Base-by-base conservation (phyloP, 2,888 invertebrate genomes). In the Tiliacea citrago region DNA sequence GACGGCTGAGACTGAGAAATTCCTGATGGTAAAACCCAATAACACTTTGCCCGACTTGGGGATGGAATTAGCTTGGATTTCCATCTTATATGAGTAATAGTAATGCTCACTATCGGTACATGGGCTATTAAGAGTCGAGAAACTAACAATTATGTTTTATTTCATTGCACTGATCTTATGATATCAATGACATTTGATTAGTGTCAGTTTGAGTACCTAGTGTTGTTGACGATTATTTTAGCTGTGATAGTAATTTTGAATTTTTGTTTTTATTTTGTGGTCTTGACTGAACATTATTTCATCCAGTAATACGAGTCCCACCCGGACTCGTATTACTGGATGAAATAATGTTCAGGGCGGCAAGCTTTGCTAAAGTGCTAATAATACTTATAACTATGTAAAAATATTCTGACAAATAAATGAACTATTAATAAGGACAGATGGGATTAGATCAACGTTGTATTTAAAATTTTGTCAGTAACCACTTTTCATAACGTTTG, bases 271-370 rank as follows among this genome's bases (percentile, higher is more conserved):
- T 51, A 21, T 47, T 47, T 4, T 55, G 13, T 55, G 24, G 0
- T 13, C 2, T 7, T 6, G 24, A 55, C 24, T n/a, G n/a, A n/a
- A n/a, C n/a, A n/a, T n/a, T n/a, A n/a, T n/a, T n/a, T n/a, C n/a
- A n/a, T n/a, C n/a, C n/a, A n/a, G n/a, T n/a, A n/a, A n/a, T n/a
- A n/a, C n/a, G n/a, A n/a, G n/a, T n/a, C n/a, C n/a, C n/a, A n/a
- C n/a, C n/a, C n/a, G 24, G 24, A 13, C 24, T 24, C 24, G 2
- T 6, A 55, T 55, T 7, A 24, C 55, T 24, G 24, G 10, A 18
- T 35, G 35, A 57, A 53, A 16, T 6, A 16, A 81, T 82, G 79
- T 68, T 73, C 9, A 80, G 65, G 68, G 67, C 55, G 68, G 78
- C 73, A 70, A 67, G 74, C 5, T 49, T 24, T 16, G 42, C 5